These are phyloP conservation scores for Phenganax marumi DNA, from an alignment of 92 coral and sea anemone genomes.

Conservation along the genomic window DNA sequence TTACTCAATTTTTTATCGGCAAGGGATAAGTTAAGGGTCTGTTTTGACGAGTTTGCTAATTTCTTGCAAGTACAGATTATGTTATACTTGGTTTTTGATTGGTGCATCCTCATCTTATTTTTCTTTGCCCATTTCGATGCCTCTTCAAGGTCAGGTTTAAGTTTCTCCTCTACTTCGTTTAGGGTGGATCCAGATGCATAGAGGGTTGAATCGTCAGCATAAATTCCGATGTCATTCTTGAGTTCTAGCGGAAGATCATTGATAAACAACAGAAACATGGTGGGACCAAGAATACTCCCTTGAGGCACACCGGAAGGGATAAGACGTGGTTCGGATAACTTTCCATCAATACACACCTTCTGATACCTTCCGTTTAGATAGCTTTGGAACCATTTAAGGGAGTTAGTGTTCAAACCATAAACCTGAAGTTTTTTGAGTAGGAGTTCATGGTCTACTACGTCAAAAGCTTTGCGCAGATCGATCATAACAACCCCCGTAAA, in stretches of 20 bases:
- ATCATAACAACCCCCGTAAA: conserved; percentile 8
- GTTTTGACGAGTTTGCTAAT: conserved; percentile 50
- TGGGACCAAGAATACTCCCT: conserved; percentile 14
- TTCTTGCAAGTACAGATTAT: conserved; percentile 54
- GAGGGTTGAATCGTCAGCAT: conserved; percentile 34
- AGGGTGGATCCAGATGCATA: conserved; percentile 29
- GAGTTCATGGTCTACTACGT: conserved; percentile 8
- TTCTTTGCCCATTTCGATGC: conserved; percentile 43
- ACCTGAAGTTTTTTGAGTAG: conserved; percentile 43
- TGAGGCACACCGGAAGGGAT: conserved; percentile 26
- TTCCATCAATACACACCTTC: conserved; percentile 49
- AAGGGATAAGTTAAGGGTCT: conserved; percentile 53
- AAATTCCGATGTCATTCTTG: not conserved
- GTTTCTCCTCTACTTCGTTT: conserved; percentile 25
- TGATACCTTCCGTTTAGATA: conserved; percentile 53
- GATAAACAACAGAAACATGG: conserved; percentile 9
- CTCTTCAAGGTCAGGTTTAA: conserved; percentile 18
- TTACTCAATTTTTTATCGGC: conserved; percentile 44
- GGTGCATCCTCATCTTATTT: conserved; percentile 51
- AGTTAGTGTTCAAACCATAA: conserved; percentile 47
- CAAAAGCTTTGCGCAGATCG: conserved; percentile 11
- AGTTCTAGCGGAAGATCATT: conserved; percentile 15
- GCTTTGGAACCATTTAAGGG: conserved; percentile 48
- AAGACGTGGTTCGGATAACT: conserved; percentile 38
- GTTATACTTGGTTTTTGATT: conserved; percentile 52